A percentile compares a stretch with the other conserved stretches of the same genome.
Conservation (phyloP, 2,888 invertebrate species). For the Hemithea aestivaria region DNA sequence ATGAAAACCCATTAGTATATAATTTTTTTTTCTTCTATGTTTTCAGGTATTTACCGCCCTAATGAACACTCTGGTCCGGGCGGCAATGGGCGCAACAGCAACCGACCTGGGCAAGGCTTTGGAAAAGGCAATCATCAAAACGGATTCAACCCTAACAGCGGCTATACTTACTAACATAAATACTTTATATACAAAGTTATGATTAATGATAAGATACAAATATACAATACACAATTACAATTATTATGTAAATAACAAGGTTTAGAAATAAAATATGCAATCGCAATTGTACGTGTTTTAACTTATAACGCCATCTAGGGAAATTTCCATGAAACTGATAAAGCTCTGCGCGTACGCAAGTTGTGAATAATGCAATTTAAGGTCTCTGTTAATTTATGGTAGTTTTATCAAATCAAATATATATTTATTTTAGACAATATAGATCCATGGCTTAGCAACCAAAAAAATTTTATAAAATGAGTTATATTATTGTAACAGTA, state of each 20-base stretch:
- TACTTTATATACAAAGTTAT: too few species aligned
- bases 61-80: slow-evolving; percentile 32
- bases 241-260: background rate
- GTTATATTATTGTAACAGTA: too few species aligned
- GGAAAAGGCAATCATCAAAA: slow-evolving; percentile 41
- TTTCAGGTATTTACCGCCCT: slow-evolving; percentile 48
- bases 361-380: too few species aligned
- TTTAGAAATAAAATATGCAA: background rate
- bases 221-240: too few species aligned
- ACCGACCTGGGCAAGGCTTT: slow-evolving; percentile 20
- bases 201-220: slow-evolving; percentile 16
- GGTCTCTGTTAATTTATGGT: too few species aligned
- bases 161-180: slow-evolving; percentile 34
- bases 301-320: slow-evolving; percentile 2
- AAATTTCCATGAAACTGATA: background rate
- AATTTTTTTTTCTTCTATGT: too few species aligned
- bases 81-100: slow-evolving; percentile 24
- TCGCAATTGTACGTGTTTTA: background rate
- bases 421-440: too few species aligned
- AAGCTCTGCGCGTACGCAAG: background rate
- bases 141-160: slow-evolving; percentile 45
- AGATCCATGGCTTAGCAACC: too few species aligned
- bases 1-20: too few species aligned
- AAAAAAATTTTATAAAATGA: too few species aligned
- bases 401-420: too few species aligned